phyloP scores from a whole-genome alignment of 92 coral and sea anemone genomes.

The Epizoanthus fatuus region DNA sequence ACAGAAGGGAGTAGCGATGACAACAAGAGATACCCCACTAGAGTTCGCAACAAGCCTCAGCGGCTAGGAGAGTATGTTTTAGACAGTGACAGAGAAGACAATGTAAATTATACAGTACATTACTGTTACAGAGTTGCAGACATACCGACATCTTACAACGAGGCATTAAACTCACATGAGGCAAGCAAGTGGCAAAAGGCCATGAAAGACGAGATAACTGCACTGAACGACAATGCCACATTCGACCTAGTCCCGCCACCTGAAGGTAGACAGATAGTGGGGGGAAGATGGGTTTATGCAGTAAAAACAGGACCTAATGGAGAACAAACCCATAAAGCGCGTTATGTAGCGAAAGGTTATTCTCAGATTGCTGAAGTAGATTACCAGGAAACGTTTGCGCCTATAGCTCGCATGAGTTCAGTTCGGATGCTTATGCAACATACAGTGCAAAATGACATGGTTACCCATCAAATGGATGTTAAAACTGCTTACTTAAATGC shows the following conservation, averaged over 20 bases:
- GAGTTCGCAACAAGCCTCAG: slow-evolving; percentile 47
- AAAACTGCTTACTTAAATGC: slow-evolving; percentile 57
- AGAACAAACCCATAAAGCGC: slow-evolving; percentile 65
- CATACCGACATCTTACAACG: slow-evolving; percentile 54
- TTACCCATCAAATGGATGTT: slow-evolving; percentile 61
- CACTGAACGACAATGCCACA: slow-evolving; percentile 59
- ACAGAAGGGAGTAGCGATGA: background rate
- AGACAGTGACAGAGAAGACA: slow-evolving; percentile 48
- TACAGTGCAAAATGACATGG: slow-evolving; percentile 45
- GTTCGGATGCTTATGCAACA: slow-evolving; percentile 63
- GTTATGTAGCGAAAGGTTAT: slow-evolving; percentile 67
- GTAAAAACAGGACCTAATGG: slow-evolving; percentile 60
- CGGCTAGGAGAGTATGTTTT: slow-evolving; percentile 59
- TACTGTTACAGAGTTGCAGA: slow-evolving; percentile 71
- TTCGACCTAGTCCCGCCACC: slow-evolving; percentile 71
- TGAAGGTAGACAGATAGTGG: slow-evolving; percentile 74
- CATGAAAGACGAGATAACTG: slow-evolving; percentile 67
- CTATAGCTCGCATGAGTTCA: slow-evolving; percentile 67
- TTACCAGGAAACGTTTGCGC: slow-evolving; percentile 60
- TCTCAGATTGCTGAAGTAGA: slow-evolving; percentile 61
- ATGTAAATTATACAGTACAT: slow-evolving; percentile 59
- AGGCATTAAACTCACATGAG: slow-evolving; percentile 60
- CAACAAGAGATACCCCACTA: slow-evolving; percentile 47
- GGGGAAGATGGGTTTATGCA: slow-evolving; percentile 70
- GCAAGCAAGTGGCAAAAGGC: slow-evolving; percentile 67